A percentile compares a stretch with the other conserved stretches of the same genome.
Conservation (phyloP, 2,113 vertebrate species). For the Chionodraco myersi region DNA sequence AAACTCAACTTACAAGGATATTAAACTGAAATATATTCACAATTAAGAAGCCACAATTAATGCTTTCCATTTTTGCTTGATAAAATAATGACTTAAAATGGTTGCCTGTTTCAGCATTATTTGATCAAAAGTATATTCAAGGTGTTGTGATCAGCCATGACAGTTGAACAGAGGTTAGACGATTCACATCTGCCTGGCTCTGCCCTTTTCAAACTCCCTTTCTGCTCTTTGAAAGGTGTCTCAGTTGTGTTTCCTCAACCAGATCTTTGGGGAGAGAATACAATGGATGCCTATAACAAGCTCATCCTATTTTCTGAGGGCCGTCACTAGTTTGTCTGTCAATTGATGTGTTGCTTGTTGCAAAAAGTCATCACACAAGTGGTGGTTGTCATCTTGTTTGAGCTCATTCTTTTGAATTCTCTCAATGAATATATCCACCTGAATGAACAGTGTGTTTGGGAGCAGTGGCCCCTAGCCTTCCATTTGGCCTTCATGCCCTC, state of each 20-base stretch:
- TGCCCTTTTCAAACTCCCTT: conserved; percentile 6
- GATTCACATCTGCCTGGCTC: fast-evolving
- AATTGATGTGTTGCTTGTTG: not conserved
- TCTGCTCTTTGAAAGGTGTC: conserved; percentile 31
- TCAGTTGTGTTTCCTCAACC: conserved; percentile 33
- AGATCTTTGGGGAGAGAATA: conserved; percentile 5
- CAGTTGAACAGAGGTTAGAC: not conserved
- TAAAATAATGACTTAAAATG: not conserved
- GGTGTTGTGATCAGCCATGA: not conserved
- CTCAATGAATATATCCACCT: not conserved
- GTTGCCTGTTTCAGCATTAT: not conserved
- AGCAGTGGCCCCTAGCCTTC: not conserved
- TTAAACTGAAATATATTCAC: not conserved
- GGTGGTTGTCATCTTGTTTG: not conserved
- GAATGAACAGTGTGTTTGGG: not conserved
- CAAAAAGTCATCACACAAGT: not conserved
- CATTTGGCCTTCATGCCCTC: not conserved
- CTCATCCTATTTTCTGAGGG: not conserved
- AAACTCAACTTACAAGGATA: not conserved
- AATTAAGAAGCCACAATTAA: not conserved
- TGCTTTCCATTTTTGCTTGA: not conserved
- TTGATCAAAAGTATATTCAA: not conserved
- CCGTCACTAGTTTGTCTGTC: not conserved
- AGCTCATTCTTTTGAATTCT: not conserved
- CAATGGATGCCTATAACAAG: conserved; percentile 28